Evolutionary conservation across 2,888 invertebrate species (phyloP).

Genomic region (Sinelater perroti): DNA sequence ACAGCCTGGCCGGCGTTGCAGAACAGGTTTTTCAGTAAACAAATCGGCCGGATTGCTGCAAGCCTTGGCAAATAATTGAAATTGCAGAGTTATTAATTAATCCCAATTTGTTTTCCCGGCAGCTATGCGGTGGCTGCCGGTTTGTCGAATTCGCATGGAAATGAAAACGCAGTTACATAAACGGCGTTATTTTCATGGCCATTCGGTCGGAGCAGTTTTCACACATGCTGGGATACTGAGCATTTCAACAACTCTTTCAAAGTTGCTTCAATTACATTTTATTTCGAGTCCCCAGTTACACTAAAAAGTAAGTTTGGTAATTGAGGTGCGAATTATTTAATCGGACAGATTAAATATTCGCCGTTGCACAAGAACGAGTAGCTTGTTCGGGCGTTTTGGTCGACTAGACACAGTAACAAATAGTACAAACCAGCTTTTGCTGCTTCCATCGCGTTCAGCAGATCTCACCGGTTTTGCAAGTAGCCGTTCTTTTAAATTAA

Average conservation of each 20-base stretch:
- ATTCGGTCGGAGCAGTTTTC: too few relatives aligned
- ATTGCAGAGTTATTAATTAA: conserved; percentile 1
- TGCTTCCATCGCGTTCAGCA: conserved; percentile 1
- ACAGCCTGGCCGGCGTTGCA: conserved; percentile 3
- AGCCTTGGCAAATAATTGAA: conserved; percentile 1
- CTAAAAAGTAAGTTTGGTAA: conserved; percentile 6
- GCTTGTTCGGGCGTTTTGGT: conserved; percentile 8
- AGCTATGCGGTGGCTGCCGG: neutral
- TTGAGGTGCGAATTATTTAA: conserved; percentile 4
- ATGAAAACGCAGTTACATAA: neutral
- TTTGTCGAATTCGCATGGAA: too few relatives aligned
- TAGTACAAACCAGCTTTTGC: neutral
- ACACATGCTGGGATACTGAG: too few relatives aligned
- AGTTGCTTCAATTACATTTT: neutral
- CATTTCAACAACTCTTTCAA: neutral
- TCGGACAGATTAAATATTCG: conserved; percentile 9
- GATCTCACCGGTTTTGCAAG: conserved; percentile 1
- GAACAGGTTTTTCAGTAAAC: conserved; percentile 8
- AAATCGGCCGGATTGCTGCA: neutral
- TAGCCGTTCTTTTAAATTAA: too few relatives aligned
- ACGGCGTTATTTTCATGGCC: conserved; percentile 4
- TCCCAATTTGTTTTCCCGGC: neutral
- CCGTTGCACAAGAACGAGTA: conserved; percentile 10
- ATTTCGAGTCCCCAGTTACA: neutral
- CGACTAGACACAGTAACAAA: neutral